These are phyloP conservation scores for Dipodomys spectabilis DNA, from an alignment of 2,113 vertebrate genomes.

Conservation along the genomic window DNA sequence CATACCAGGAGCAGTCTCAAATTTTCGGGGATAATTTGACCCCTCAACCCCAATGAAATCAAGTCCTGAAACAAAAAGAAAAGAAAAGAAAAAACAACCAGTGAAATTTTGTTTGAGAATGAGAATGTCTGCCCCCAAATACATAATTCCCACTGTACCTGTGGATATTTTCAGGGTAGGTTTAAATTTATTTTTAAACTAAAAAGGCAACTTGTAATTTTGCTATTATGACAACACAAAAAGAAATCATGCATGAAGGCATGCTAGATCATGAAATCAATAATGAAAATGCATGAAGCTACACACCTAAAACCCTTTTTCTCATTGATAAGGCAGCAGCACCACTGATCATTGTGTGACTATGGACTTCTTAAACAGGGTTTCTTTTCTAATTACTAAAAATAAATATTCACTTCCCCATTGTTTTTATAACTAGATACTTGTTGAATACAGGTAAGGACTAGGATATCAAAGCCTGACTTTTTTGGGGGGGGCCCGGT, in stretches of 20 bases:
- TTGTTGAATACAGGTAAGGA: neutral
- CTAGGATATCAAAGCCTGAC: neutral
- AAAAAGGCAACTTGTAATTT: slow-evolving; percentile 58
- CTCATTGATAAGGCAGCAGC: slow-evolving; percentile 3
- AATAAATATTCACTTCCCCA: neutral
- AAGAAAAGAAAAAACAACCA: slow-evolving; percentile 81
- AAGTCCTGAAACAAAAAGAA: slow-evolving; percentile 91
- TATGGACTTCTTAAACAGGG: slow-evolving; percentile 1
- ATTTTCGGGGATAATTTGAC: slow-evolving; percentile 95
- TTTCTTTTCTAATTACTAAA: neutral
- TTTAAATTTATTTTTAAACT: slow-evolving; percentile 69
- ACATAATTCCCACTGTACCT: slow-evolving; percentile 79
- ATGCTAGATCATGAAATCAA: slow-evolving; percentile 33
- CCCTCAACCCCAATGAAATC: slow-evolving; percentile 95
- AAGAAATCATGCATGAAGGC: slow-evolving; percentile 30
- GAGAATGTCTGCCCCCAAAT: slow-evolving; percentile 64
- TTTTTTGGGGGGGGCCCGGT: too few relatives aligned
- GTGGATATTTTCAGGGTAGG: slow-evolving; percentile 83
- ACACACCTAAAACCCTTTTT: neutral
- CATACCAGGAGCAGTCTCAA: slow-evolving; percentile 96
- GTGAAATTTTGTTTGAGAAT: slow-evolving; percentile 83
- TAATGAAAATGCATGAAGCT: neutral
- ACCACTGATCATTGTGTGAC: slow-evolving; percentile 1
- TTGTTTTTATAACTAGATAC: slow-evolving; percentile 48
- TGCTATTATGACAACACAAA: slow-evolving; percentile 61